Evolutionary conservation across 92 coral and sea anemone genomes (phyloP).

Genomic region (Zoanthus solanderi): DNA sequence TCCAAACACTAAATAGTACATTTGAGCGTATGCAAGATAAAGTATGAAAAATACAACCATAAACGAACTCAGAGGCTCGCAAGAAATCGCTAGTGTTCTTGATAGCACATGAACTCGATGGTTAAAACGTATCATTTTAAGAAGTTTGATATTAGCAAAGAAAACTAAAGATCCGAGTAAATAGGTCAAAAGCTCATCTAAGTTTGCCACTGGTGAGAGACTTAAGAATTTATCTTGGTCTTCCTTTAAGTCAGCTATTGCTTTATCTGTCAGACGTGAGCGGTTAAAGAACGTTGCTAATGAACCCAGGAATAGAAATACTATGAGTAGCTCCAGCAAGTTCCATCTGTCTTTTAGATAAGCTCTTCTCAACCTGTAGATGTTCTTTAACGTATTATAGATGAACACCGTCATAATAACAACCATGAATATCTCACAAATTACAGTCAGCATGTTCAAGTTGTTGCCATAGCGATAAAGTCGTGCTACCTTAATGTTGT

Average conservation of each 20-base stretch:
- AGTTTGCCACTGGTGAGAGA: slow-evolving; percentile 76
- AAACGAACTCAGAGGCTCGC: slow-evolving; percentile 77
- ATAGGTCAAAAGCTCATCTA: slow-evolving; percentile 88
- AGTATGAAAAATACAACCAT: slow-evolving; percentile 78
- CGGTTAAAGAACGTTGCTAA: slow-evolving; percentile 82
- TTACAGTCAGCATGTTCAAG: slow-evolving; percentile 70
- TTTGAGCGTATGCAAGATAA: slow-evolving; percentile 75
- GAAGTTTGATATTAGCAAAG: slow-evolving; percentile 88
- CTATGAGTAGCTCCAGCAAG: slow-evolving; percentile 74
- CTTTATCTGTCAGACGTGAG: slow-evolving; percentile 66
- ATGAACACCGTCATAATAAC: slow-evolving; percentile 70
- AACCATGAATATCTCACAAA: slow-evolving; percentile 79
- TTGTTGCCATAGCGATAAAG: slow-evolving; percentile 73
- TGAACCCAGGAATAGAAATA: slow-evolving; percentile 70
- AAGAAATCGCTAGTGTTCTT: slow-evolving; percentile 77
- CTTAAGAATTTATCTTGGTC: slow-evolving; percentile 77
- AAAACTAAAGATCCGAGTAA: slow-evolving; percentile 81
- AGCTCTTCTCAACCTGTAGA: slow-evolving; percentile 60
- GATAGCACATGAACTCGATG: slow-evolving; percentile 88
- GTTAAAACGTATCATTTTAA: slow-evolving; percentile 91
- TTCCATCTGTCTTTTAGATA: slow-evolving; percentile 92
- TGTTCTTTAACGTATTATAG: slow-evolving; percentile 75
- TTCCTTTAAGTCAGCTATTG: slow-evolving; percentile 68
- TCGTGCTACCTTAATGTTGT: slow-evolving; percentile 80
- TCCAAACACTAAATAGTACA: slow-evolving; percentile 81